phyloP scores from a whole-genome alignment of 2,797 vertebrate species.

The Apodemus agrarius region DNA sequence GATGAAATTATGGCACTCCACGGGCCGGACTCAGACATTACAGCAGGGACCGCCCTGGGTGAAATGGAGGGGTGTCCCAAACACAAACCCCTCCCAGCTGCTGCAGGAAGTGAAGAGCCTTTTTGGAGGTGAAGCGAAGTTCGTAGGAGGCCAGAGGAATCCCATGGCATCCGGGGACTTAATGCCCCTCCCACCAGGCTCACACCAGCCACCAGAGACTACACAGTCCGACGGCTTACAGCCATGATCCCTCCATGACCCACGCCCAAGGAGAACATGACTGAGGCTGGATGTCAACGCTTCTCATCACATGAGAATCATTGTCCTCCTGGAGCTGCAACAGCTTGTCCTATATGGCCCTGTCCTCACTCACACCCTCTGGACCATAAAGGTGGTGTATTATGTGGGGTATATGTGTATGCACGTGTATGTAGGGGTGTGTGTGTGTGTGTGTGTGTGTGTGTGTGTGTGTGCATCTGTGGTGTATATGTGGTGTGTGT shows the following conservation, averaged over 20 bases:
- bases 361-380: background rate
- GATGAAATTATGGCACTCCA: background rate
- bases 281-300: background rate
- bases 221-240: background rate
- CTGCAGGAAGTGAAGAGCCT: too few relatives aligned
- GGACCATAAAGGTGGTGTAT: too few relatives aligned
- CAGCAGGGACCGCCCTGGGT: background rate
- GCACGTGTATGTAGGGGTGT: background rate
- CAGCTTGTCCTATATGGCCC: accelerated
- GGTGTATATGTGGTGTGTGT: background rate
- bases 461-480: background rate
- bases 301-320: too few relatives aligned
- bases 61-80: background rate
- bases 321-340: background rate
- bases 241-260: background rate
- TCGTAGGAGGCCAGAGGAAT: too few relatives aligned
- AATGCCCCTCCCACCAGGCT: background rate
- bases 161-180: background rate
- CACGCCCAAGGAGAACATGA: accelerated
- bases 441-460: too few relatives aligned
- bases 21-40: accelerated
- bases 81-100: background rate
- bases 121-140: accelerated
- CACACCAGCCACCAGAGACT: accelerated
- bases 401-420: too few relatives aligned